Conservation (phyloP, 2,113 vertebrate species). For the Mungos mungo region DNA sequence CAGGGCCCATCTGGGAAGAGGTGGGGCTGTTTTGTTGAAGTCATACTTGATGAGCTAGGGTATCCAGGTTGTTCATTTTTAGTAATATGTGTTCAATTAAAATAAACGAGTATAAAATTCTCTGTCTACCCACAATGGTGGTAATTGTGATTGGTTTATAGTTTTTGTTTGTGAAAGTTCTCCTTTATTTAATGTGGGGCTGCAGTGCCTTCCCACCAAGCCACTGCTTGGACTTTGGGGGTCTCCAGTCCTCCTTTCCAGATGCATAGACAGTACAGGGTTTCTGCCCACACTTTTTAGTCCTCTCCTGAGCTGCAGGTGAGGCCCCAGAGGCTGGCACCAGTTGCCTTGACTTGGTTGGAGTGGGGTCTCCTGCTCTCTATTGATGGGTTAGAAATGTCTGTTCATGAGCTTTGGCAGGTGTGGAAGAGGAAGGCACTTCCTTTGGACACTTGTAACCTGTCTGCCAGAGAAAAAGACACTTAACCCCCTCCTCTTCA, state of each 20-base stretch:
- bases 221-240: fast-evolving
- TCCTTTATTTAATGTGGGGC: neutral
- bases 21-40: neutral
- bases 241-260: fast-evolving
- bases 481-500: too few relatives aligned
- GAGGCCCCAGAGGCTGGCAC: too few relatives aligned
- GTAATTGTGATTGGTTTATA: fast-evolving
- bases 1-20: neutral
- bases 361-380: neutral
- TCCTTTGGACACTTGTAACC: neutral
- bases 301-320: too few relatives aligned
- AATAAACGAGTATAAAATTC: neutral
- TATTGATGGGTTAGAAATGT: fast-evolving
- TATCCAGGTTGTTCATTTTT: neutral
- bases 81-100: neutral
- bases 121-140: fast-evolving
- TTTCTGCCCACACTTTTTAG: fast-evolving
- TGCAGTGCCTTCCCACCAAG: neutral
- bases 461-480: too few relatives aligned
- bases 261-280: neutral
- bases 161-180: too few relatives aligned
- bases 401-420: neutral
- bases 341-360: neutral
- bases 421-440: neutral
- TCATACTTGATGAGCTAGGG: too few relatives aligned